These are phyloP conservation scores for Ptiloglossa arizonensis DNA, from an alignment of 1,140 invertebrate genomes.

Conservation along the genomic window DNA sequence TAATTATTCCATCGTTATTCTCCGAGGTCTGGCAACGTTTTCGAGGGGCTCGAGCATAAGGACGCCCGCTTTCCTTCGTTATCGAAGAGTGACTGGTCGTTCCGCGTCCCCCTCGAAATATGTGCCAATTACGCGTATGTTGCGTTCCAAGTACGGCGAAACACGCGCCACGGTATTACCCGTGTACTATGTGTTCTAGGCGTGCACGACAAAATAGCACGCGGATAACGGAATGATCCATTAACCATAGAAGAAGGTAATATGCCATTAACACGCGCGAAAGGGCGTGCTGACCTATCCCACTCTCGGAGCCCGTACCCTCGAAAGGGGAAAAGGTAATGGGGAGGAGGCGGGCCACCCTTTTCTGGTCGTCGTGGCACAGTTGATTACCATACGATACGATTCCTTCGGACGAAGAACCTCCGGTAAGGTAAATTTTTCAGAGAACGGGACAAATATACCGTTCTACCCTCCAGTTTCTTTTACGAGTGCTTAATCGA, in stretches of 20 bases:
- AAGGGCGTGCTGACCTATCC: slow-evolving; percentile 71
- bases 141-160: slow-evolving; percentile 15
- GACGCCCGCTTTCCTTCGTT: background rate
- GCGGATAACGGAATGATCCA: slow-evolving; percentile 65
- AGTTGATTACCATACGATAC: slow-evolving; percentile 70
- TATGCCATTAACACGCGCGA: slow-evolving; percentile 65
- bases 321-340: slow-evolving; percentile 60
- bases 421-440: too few species aligned
- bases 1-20: too few species aligned
- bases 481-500: too few species aligned
- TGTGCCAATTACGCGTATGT: slow-evolving; percentile 34
- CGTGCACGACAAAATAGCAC: slow-evolving; percentile 50
- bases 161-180: slow-evolving; percentile 19
- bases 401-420: slow-evolving; percentile 56
- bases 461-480: too few species aligned
- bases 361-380: slow-evolving; percentile 37
- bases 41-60: too few species aligned
- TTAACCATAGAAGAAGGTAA: slow-evolving; percentile 63
- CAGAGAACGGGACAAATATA: too few species aligned
- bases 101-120: slow-evolving; percentile 21
- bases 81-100: background rate
- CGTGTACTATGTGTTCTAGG: slow-evolving; percentile 19
- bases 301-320: slow-evolving; percentile 46
- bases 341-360: slow-evolving; percentile 39
- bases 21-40: too few species aligned